These are phyloP conservation scores for Myiotriccus ornatus DNA, from an alignment of 2,797 vertebrate species.

Conservation along the genomic window DNA sequence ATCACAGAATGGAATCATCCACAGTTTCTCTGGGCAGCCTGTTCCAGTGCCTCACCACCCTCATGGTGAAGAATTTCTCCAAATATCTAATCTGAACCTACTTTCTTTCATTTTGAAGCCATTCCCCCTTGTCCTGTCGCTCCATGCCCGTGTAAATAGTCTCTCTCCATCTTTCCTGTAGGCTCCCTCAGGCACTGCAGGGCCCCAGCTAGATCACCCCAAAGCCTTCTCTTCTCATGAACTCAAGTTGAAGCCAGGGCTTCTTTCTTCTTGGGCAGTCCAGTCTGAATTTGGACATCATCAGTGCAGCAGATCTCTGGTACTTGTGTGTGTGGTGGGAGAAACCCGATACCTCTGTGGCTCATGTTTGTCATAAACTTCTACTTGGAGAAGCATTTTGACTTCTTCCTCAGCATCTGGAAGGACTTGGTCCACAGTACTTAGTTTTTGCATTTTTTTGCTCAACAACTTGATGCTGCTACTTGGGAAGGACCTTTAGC, in stretches of 20 bases:
- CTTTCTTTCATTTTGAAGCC: neutral
- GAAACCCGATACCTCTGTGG: neutral
- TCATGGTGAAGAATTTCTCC: neutral
- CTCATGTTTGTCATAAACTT: neutral
- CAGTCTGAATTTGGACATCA: neutral
- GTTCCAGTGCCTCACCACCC: neutral
- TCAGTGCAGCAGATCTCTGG: neutral
- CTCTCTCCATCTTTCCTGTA: neutral
- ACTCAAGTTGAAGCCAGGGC: neutral
- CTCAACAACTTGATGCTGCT: neutral
- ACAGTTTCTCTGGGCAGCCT: neutral
- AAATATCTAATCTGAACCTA: neutral
- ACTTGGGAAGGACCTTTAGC: neutral
- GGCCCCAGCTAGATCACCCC: neutral
- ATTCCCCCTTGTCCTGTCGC: neutral
- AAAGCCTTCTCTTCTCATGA: neutral
- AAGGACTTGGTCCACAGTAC: neutral
- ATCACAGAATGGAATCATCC: neutral
- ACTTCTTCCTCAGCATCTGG: neutral
- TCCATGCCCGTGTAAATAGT: neutral
- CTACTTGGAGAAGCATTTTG: neutral
- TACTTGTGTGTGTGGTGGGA: neutral
- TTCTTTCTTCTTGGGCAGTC: neutral
- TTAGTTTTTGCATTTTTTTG: neutral
- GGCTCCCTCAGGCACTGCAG: neutral